Evolutionary conservation across 2,113 vertebrate genomes (phyloP).

Genomic region (Paramormyrops kingsleyae): DNA sequence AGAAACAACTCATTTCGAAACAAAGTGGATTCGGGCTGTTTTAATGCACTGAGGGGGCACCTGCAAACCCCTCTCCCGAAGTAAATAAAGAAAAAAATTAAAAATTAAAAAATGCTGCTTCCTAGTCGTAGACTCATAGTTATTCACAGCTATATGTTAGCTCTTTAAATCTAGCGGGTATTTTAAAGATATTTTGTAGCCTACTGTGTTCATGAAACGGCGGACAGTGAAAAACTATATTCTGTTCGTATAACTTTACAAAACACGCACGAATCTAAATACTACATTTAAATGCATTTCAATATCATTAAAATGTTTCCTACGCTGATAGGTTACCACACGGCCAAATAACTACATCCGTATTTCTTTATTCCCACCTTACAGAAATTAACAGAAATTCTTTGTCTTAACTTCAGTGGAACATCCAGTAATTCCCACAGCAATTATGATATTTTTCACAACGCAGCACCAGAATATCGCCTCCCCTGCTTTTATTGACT

Average conservation of each 20-base stretch:
- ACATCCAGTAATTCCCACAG: not conserved
- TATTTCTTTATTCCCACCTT: conserved; percentile 7
- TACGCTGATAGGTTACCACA: not conserved
- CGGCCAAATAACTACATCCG: not conserved
- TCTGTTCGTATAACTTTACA: not conserved
- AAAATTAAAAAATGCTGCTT: not conserved
- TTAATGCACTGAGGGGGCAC: not conserved
- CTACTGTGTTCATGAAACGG: not conserved
- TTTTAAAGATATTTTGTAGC: not conserved
- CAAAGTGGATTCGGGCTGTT: not conserved
- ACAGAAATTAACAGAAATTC: conserved; percentile 4
- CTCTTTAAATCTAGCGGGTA: not conserved
- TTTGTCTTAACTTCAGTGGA: conserved; percentile 14
- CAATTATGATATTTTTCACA: not conserved
- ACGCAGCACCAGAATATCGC: not conserved
- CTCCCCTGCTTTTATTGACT: not conserved
- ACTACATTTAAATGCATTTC: not conserved
- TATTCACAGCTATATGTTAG: not conserved
- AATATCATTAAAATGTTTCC: too few relatives aligned
- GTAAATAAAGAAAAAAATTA: not conserved
- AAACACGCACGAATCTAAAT: not conserved
- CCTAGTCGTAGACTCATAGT: not conserved
- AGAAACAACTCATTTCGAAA: conserved; percentile 70
- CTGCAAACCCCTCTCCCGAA: not conserved
- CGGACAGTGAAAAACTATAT: not conserved